Conservation (phyloP, 2,797 vertebrate genomes). For the Arnoldichthys spilopterus region DNA sequence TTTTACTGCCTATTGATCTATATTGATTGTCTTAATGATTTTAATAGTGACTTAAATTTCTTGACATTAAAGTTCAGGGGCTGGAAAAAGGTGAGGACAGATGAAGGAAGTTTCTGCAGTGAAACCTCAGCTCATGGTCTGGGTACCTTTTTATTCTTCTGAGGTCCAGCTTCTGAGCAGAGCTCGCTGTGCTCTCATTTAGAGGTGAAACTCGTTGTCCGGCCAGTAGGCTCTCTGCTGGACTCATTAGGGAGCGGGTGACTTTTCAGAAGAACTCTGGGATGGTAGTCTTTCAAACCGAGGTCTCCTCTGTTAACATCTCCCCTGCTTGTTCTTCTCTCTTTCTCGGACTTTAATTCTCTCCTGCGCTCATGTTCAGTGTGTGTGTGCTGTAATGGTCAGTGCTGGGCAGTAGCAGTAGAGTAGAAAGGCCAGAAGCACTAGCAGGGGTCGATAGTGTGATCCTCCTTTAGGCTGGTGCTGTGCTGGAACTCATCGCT, state of each 20-base stretch:
- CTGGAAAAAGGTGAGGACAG: background rate
- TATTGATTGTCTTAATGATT: too few relatives aligned
- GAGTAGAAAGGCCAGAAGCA: slow-evolving; percentile 5
- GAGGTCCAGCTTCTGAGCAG: background rate
- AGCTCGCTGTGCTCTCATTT: background rate
- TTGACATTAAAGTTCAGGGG: background rate
- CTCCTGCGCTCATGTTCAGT: background rate
- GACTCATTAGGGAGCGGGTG: background rate
- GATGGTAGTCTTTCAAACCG: background rate
- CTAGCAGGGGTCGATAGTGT: background rate
- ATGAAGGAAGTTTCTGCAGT: background rate
- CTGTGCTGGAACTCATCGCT: slow-evolving; percentile 1
- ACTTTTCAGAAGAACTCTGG: background rate
- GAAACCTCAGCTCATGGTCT: background rate
- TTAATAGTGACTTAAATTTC: background rate
- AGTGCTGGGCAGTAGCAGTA: background rate
- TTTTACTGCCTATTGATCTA: too few relatives aligned
- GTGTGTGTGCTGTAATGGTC: background rate
- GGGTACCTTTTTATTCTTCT: background rate
- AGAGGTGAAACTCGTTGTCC: background rate
- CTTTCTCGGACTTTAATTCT: background rate
- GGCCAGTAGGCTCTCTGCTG: background rate
- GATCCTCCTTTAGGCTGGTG: background rate
- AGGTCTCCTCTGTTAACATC: background rate
- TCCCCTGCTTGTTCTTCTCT: background rate